Evolutionary conservation across 2,888 invertebrate genomes (phyloP).

Genomic region (Matsumyia berberina): DNA sequence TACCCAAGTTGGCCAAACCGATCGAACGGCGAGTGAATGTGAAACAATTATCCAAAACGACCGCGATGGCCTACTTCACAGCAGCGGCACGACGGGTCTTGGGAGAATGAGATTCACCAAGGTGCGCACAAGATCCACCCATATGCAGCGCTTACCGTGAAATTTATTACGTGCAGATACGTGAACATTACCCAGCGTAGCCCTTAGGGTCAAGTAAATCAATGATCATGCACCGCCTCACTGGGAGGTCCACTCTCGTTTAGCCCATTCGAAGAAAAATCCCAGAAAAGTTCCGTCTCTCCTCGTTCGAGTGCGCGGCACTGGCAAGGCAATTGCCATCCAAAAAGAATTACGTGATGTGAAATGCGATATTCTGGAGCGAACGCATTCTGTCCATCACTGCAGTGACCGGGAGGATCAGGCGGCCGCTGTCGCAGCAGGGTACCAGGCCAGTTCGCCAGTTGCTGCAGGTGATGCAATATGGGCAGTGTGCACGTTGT

Average conservation of each 20-base stretch:
- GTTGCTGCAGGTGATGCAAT: slow-evolving; percentile 73
- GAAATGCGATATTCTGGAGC: slow-evolving; percentile 74
- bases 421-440: slow-evolving; percentile 60
- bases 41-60: slow-evolving; percentile 42
- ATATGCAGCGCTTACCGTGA: slow-evolving; percentile 22
- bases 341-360: slow-evolving; percentile 66
- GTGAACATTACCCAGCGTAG: slow-evolving; percentile 53
- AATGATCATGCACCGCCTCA: slow-evolving; percentile 44
- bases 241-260: slow-evolving; percentile 67
- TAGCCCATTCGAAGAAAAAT: slow-evolving; percentile 62
- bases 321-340: slow-evolving; percentile 30
- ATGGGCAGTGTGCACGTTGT: slow-evolving; percentile 31
- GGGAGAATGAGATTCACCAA: slow-evolving; percentile 17
- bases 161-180: slow-evolving; percentile 73
- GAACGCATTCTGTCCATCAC: slow-evolving; percentile 70
- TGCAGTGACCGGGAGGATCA: slow-evolving; percentile 36
- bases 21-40: slow-evolving; percentile 36
- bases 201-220: slow-evolving; percentile 68
- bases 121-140: slow-evolving; percentile 36
- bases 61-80: slow-evolving; percentile 49
- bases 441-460: slow-evolving; percentile 37
- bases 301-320: slow-evolving; percentile 26
- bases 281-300: slow-evolving; percentile 61
- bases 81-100: too few species aligned
- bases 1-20: slow-evolving; percentile 42